Evolutionary conservation across 1,140 invertebrate genomes (phyloP), one percentile per base, ranked within the genome.

Genomic region (Aphelenchoides fujianensis): DNA sequence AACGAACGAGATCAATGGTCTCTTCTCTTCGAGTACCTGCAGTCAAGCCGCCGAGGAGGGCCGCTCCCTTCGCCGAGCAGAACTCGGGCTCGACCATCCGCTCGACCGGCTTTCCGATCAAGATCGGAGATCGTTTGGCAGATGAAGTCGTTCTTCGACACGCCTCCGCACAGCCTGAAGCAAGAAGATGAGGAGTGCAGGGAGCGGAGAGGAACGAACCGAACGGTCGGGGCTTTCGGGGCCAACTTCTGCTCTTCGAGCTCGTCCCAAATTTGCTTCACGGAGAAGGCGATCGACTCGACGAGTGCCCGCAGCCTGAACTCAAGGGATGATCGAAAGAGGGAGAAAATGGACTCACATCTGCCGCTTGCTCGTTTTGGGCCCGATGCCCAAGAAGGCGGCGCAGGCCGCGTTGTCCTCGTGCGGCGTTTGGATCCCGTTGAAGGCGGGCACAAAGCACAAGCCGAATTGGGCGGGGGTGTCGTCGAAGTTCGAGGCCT

Each of bases 401-500:
- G 61, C 32, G 0, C 90, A 90, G 0, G 92, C 92, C 19, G 87
- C 88, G 69, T 90, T 89, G 85, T 96, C 91, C 84, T 93, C 93
- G 68, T 94, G 89, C 0, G 93, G 93, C 0, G 92, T 91, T 91
- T 94, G 82, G 69, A 95, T 85, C 23, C 93, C 93, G 86, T 90
- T 91, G 78, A 96, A 95, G 0, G 93, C 92, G 2, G 93, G 92
- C 75, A 97, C 88, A 85, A 96, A 97, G 83, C 89, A 94, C 1
- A 95, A 90, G 16, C 91, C 92, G 79, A 90, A 90, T 3, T 89
- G 89, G 85, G 92, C 89, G 12, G 87, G 77, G 0, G 93, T 90
- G 0, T 89, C 90, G 12, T 73, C 68, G 37, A 53, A 70, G 2
- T 32, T 85, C 0, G 89, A 87, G 3, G 90, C 90, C 69, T 93